Evolutionary conservation across 2,888 invertebrate genomes (phyloP), one percentile per base, ranked within the genome.

Genomic region (Rutpela maculata): DNA sequence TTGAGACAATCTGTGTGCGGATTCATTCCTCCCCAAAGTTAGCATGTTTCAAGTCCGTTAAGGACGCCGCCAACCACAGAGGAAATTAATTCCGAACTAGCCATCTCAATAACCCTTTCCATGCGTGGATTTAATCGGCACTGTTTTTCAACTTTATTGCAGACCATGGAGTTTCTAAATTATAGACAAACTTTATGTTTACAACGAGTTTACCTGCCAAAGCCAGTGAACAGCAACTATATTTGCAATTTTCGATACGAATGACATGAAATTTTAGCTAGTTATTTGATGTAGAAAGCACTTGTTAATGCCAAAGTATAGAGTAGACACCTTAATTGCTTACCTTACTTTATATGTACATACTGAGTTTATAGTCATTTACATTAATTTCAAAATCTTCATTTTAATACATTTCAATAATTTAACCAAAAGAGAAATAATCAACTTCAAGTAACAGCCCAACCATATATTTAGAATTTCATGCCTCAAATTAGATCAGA

Each of bases 31-130:
- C 43, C 63, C 18, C 55, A 63, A 43, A 60, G 63, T 38, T 80
- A 57, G 78, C 80, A 80, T 77, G 78, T 74, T 77, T 71, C 62
- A 57, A 73, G 62, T 65, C 70, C 77, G 78, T 80, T 78, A 80
- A 65, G 60, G 59, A 73, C 68, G 72, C 57, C 22, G 59, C 59
- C 59, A 59, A 59, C 18, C 62, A 71, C 60, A 67, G 76, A 73
- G 68, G 66, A 70, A 80, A 80, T 80, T 77, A 78, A 76, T 78
- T 78, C 63, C 35, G 55, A 43, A 67, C 66, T 66, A 76, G 76
- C 71, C 71, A 67, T 70, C 72, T 62, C 72, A 63, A 63, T 72
- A 72, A 72, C 63, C 62, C 62, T 55, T 72, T 55, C 72, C 63
- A 72, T 63, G 72, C 63, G 50, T 63, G 72, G 72, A 50, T 18